Base-by-base conservation (phyloP, 2,797 vertebrate genomes). In the Steatocranus sp. region DNA sequence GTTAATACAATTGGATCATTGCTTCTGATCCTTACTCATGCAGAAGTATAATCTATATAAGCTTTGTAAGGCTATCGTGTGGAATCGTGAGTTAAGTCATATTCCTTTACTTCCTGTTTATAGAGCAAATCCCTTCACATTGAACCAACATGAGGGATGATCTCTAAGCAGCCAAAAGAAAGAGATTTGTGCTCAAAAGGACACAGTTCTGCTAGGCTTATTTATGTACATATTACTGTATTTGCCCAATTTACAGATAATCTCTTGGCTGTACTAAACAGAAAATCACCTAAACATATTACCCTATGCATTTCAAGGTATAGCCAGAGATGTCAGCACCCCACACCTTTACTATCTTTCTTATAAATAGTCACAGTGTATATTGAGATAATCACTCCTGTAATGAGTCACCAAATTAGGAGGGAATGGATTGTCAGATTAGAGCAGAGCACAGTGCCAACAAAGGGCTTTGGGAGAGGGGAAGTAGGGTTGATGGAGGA, bases 351-450 rank as follows among this genome's bases (percentile, higher is more conserved):
- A 38, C 80, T 41, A 73, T 80, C 70, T 86, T 83, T 78, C 51
- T 66, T 74, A 85, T 83, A 77, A 85, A 89, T 88, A 84, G 30
- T n/a, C 86, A 81, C 83, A 80, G 54, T 82, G 86, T 49, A 82
- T 78, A 76, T 81, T 11, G 79, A 91, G 91, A 94, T 93, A 94
- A 94, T 94, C 92, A 92, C 88, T 84, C 43, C 87, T 38, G 73
- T 95, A 95, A 95, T 95, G 90, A 95, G 88, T 90, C 85, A 83
- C 92, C 86, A 93, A 93, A 93, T 94, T 89, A 92, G 90, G 78
- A 88, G 84, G 74, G 83, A 92, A 87, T 34, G 76, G 83, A 87
- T 87, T 76, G 87, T 85, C 89, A 93, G 93, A 94, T 94, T 94
- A 92, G 89, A 91, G 83, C 32, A 1, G 83, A 92, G 82, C 88